Percentiles rank a stretch among this genome's conserved stretches.
Conservation (phyloP, 2,888 invertebrate genomes). For the Lissonota sp. region DNA sequence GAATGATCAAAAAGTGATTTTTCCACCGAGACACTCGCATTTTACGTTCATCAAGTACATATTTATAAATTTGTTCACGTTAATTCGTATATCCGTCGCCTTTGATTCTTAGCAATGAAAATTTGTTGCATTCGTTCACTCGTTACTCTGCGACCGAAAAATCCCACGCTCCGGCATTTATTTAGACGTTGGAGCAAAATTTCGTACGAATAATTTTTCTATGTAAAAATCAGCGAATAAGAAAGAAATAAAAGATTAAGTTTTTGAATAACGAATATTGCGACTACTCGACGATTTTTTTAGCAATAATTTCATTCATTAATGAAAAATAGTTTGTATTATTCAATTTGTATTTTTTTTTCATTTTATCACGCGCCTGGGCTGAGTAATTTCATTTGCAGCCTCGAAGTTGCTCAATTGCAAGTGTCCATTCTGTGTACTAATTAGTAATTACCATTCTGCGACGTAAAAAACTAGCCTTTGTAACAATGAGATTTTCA, state of each 20-base stretch:
- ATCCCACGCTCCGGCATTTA: slow-evolving; percentile 4
- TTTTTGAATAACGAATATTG: background rate
- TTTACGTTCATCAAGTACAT: background rate
- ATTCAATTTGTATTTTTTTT: too few species aligned
- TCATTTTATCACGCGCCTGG: too few species aligned
- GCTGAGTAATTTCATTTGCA: too few species aligned
- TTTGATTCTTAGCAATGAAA: too few species aligned
- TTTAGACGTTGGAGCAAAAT: background rate
- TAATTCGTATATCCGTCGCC: background rate
- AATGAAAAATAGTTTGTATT: background rate
- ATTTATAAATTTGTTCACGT: background rate
- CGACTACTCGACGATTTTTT: too few species aligned
- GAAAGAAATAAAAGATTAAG: background rate
- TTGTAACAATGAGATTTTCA: too few species aligned
- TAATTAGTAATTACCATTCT: too few species aligned
- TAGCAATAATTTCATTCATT: background rate
- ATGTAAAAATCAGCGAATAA: background rate
- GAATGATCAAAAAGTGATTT: background rate
- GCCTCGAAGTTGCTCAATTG: too few species aligned
- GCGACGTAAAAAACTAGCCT: too few species aligned
- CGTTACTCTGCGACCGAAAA: background rate
- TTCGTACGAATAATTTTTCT: slow-evolving; percentile 1
- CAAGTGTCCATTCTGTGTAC: too few species aligned
- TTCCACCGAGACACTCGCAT: background rate
- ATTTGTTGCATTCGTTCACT: background rate